phyloP scores from a whole-genome alignment of 2,113 vertebrate genomes.

The Etia nguti region DNA sequence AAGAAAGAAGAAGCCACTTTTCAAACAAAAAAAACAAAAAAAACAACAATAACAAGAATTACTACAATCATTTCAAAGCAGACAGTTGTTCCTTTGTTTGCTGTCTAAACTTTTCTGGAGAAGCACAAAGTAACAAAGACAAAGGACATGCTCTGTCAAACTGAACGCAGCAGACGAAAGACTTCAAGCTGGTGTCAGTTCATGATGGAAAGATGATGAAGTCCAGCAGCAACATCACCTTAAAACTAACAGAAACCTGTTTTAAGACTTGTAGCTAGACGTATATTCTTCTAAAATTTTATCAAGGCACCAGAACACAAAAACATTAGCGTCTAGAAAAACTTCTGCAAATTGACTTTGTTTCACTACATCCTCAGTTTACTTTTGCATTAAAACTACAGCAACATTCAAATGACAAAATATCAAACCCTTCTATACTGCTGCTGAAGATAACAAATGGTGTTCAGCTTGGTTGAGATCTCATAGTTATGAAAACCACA shows the following conservation, averaged over 20 bases:
- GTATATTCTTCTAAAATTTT: neutral
- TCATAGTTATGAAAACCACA: neutral
- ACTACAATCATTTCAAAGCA: neutral
- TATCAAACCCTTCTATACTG: rapidly evolving
- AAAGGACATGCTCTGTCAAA: neutral
- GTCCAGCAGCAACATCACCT: neutral
- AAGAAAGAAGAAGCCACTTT: neutral
- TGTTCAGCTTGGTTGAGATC: neutral
- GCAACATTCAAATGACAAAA: neutral
- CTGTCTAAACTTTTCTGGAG: rapidly evolving
- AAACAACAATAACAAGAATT: rapidly evolving
- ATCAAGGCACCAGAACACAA: neutral
- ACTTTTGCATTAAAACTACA: neutral
- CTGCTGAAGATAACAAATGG: neutral
- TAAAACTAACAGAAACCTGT: neutral
- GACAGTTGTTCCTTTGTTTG: neutral
- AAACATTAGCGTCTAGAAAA: too few species aligned
- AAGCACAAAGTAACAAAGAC: neutral
- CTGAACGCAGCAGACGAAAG: neutral
- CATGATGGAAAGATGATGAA: neutral
- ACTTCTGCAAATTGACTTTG: neutral
- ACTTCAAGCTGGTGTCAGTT: neutral
- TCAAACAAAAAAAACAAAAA: neutral
- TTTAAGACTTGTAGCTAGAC: neutral
- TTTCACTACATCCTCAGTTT: neutral